Conservation (phyloP, 1,140 invertebrate species). For the Caenorhabditis remanei region DNA sequence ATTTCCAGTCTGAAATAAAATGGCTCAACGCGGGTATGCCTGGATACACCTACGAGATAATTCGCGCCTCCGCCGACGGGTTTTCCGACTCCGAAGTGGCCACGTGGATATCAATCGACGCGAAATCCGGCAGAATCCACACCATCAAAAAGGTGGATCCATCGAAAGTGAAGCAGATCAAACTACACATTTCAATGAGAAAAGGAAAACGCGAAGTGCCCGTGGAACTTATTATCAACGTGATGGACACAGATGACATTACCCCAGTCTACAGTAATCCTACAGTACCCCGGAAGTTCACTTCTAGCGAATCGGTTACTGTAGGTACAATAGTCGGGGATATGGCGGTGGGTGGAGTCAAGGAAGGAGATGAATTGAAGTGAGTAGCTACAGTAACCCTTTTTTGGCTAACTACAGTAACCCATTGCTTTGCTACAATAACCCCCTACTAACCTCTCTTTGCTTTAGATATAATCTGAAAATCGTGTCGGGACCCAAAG, state of each 20-base stretch:
- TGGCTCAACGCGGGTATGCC: constrained; percentile 59
- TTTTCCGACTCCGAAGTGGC: constrained; percentile 49
- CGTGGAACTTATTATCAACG: constrained; percentile 60
- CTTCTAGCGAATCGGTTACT: background rate
- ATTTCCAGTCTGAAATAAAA: constrained; percentile 46
- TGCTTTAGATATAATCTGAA: constrained; percentile 52
- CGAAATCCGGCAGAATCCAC: constrained; percentile 50
- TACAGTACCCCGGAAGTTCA: constrained; percentile 12
- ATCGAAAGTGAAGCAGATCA: constrained; percentile 36
- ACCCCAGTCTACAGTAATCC: constrained; percentile 48
- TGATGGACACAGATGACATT: constrained; percentile 58
- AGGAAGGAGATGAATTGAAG: background rate
- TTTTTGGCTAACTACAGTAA: background rate
- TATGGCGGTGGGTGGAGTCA: background rate
- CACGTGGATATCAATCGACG: constrained; percentile 54
- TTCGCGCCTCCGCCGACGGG: constrained; percentile 45
- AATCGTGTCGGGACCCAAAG: constrained; percentile 34
- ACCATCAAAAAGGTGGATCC: constrained; percentile 41
- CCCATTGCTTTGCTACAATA: background rate
- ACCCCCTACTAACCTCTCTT: background rate
- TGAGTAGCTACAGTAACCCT: background rate
- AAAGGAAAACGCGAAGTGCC: constrained; percentile 62
- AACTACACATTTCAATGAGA: constrained; percentile 57
- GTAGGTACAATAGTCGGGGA: background rate
- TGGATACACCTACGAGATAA: constrained; percentile 56